phyloP scores from a whole-genome alignment of 2,888 invertebrate genomes.

The Hirtodrosophila confusa region DNA sequence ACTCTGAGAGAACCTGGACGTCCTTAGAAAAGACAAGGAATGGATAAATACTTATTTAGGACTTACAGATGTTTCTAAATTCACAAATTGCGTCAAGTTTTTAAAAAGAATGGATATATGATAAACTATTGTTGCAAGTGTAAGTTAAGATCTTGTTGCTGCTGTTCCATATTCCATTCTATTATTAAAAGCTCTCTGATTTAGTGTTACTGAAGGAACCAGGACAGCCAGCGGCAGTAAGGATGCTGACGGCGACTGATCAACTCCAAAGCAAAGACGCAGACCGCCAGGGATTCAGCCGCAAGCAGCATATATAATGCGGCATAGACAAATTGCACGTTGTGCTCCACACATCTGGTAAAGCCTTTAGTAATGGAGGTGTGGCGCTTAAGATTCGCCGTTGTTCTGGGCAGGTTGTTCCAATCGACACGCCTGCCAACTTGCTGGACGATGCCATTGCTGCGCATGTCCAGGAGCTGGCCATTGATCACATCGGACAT shows the following conservation, averaged over 20 bases:
- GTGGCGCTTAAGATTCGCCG: background rate
- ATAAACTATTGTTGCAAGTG: too few species aligned
- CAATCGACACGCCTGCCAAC: conserved; percentile 13
- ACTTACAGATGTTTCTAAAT: too few species aligned
- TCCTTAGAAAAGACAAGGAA: too few species aligned
- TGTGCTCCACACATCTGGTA: conserved; percentile 32
- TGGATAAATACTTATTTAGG: too few species aligned
- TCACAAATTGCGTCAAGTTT: too few species aligned
- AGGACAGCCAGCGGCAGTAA: conserved; percentile 11
- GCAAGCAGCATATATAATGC: conserved; percentile 43
- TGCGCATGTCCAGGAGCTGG: conserved; percentile 49
- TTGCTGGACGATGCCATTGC: conserved; percentile 50
- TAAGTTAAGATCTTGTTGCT: too few species aligned
- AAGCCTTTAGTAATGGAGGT: background rate
- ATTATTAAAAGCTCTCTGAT: too few species aligned
- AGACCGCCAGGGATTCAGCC: conserved; percentile 12
- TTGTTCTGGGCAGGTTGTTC: conserved; percentile 16
- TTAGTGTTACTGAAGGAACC: conserved; percentile 21
- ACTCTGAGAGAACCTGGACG: too few species aligned
- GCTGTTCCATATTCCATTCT: too few species aligned
- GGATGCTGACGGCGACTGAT: conserved; percentile 12
- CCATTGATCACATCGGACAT: conserved; percentile 23
- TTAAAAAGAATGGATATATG: too few species aligned
- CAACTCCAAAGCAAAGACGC: conserved; percentile 50
- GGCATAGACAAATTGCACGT: conserved; percentile 48